Percentiles rank a stretch among this genome's conserved stretches.
Evolutionary conservation across 2,888 invertebrate genomes (phyloP).

Genomic region (Lycia hirtaria): DNA sequence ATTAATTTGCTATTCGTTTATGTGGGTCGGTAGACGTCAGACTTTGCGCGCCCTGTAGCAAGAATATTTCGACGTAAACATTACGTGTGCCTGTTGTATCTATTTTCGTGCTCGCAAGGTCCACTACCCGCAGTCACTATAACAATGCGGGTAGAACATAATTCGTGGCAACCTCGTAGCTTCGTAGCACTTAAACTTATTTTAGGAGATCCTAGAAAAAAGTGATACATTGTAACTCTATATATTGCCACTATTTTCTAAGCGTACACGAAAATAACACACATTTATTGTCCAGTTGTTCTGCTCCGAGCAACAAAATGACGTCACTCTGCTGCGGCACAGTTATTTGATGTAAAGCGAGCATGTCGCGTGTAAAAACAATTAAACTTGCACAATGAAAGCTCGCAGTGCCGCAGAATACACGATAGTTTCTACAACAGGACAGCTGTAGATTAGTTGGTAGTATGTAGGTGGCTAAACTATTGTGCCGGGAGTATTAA

Average conservation of each 20-base stretch:
- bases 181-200: not conserved
- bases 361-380: constrained; percentile 67
- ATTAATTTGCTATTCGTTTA: too few species aligned
- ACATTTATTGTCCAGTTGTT: constrained; percentile 26
- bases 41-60: too few species aligned
- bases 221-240: constrained; percentile 1
- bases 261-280: constrained; percentile 20
- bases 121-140: too few species aligned
- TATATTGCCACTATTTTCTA: constrained; percentile 6
- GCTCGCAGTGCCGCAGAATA: constrained; percentile 58
- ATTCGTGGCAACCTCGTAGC: not conserved
- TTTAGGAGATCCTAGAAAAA: not conserved
- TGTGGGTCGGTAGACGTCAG: too few species aligned
- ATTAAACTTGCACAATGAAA: constrained; percentile 78
- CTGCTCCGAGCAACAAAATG: constrained; percentile 34
- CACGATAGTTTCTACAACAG: constrained; percentile 32
- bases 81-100: too few species aligned
- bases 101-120: too few species aligned
- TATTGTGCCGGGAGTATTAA: constrained; percentile 71
- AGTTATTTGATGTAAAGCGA: constrained; percentile 46
- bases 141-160: not conserved
- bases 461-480: constrained; percentile 44
- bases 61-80: too few species aligned
- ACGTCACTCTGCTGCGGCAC: constrained; percentile 39
- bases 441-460: not conserved